Base-by-base conservation (phyloP, 1,140 invertebrate genomes). In the Acromyrmex heyeri region DNA sequence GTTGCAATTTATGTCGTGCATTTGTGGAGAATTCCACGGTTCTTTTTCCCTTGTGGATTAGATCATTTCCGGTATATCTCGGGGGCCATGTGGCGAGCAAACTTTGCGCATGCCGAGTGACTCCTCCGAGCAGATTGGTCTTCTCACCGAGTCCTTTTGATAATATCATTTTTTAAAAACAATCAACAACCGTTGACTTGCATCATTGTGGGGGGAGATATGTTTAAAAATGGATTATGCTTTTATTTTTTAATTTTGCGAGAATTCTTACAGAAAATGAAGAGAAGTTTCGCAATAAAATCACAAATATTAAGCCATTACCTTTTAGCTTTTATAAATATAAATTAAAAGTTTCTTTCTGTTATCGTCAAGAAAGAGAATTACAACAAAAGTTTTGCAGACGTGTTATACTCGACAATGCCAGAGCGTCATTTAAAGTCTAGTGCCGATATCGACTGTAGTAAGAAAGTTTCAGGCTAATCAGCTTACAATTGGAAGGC, bases 81-180 rank as follows among this genome's bases (percentile, higher is more conserved):
- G 21, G 70, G 55, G 44, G 55, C 79, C 79, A 83, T 83, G 69
- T 83, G 79, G 79, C 57, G 44, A 62, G 27, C 79, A 75, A 83
- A 75, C 69, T 75, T 83, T 0, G 30, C 79, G 38, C 7, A 16
- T 55, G 55, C 18, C 69, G 27, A 61, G n/a, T 75, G 79, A 83
- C 24, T 57, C 64, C 55, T 75, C 27, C 38, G 69, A 62, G 21
- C 38, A 83, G 55, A 83, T 83, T 48, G 69, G 69, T 3, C 55
- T n/a, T 73, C 18, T 18, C 24, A 24, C 61, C 18, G 27, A 16
- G 27, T 3, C 8, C 24, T 72, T 82, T 61, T 14, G 8, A 62
- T 12, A 34, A 50, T 14, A 21, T 75, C n/a, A 48, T 73, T 78
- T 65, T 83, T 75, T 55, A 21, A 38, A 27, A 61, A 62, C 18